phyloP scores from a whole-genome alignment of 2,888 invertebrate species.

The Zele albiditarsus region DNA sequence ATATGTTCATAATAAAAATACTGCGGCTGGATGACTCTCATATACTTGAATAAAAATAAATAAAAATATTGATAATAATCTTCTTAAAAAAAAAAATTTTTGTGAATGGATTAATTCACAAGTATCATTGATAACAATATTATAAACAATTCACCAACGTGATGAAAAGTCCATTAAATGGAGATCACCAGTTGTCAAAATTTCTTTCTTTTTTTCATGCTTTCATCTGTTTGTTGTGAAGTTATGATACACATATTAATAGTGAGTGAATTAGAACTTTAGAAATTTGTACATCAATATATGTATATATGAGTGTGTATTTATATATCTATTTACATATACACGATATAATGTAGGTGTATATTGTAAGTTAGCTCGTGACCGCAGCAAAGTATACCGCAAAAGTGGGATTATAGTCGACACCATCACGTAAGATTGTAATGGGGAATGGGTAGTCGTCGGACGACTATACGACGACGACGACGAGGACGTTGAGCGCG shows the following conservation, averaged over 20 bases:
- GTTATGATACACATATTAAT: background rate
- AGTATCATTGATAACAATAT: no score
- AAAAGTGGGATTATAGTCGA: constrained; percentile 25
- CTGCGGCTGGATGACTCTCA: no score
- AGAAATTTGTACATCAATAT: background rate
- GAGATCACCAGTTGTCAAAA: no score
- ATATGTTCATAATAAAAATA: no score
- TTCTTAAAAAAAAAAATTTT: no score
- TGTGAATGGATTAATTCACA: no score
- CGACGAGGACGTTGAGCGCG: constrained; percentile 24
- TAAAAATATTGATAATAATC: no score
- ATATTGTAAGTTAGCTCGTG: constrained; percentile 28
- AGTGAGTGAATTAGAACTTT: background rate
- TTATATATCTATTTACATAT: background rate
- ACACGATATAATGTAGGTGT: constrained; percentile 22
- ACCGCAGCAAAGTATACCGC: constrained; percentile 35
- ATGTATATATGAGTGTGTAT: background rate
- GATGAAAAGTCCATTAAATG: no score
- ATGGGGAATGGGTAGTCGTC: constrained; percentile 6
- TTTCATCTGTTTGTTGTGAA: no score
- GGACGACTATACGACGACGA: constrained; percentile 23
- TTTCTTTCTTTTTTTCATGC: no score
- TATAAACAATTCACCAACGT: no score
- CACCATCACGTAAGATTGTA: constrained; percentile 14
- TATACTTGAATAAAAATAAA: no score